Conservation (phyloP, 2,888 invertebrate genomes). For the Neelides folsomi region DNA sequence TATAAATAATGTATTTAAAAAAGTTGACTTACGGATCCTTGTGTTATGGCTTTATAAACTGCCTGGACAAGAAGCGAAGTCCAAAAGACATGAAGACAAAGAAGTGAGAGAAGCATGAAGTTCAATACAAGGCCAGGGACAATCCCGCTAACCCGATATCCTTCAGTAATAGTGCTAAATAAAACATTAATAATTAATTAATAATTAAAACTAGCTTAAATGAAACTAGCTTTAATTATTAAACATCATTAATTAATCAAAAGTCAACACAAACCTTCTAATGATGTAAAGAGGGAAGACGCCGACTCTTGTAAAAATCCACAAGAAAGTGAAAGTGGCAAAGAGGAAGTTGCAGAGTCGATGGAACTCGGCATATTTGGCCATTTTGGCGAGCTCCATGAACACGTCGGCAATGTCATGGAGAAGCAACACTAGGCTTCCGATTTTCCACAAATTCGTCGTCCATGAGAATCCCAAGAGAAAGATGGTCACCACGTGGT, state of each 20-base stretch:
- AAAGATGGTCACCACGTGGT: conserved; percentile 84
- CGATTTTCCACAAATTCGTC: conserved; percentile 80
- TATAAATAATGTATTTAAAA: too few species aligned
- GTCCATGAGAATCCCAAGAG: conserved; percentile 88
- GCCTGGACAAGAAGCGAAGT: conserved; percentile 16
- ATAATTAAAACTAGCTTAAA: too few species aligned
- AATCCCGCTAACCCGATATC: too few species aligned
- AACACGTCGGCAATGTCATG: conserved; percentile 85
- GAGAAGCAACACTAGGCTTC: conserved; percentile 70
- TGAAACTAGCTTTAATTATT: too few species aligned
- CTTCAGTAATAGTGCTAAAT: too few species aligned
- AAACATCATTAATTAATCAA: too few species aligned
- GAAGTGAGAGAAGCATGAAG: conserved; percentile 12
- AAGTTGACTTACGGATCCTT: too few species aligned
- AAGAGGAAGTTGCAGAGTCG: conserved; percentile 75
- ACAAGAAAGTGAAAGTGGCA: conserved; percentile 70
- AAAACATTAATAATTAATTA: too few species aligned
- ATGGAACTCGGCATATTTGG: conserved; percentile 84
- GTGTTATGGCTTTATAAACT: conserved; percentile 5
- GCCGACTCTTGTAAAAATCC: conserved; percentile 79
- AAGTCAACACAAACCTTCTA: conserved; percentile 47
- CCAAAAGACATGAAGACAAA: conserved; percentile 16
- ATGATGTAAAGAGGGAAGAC: conserved; percentile 80
- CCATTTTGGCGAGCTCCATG: conserved; percentile 80
- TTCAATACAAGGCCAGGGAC: conserved; percentile 4